These are phyloP conservation scores for Tetrax tetrax DNA, from an alignment of 2,113 vertebrate genomes.

Conservation along the genomic window DNA sequence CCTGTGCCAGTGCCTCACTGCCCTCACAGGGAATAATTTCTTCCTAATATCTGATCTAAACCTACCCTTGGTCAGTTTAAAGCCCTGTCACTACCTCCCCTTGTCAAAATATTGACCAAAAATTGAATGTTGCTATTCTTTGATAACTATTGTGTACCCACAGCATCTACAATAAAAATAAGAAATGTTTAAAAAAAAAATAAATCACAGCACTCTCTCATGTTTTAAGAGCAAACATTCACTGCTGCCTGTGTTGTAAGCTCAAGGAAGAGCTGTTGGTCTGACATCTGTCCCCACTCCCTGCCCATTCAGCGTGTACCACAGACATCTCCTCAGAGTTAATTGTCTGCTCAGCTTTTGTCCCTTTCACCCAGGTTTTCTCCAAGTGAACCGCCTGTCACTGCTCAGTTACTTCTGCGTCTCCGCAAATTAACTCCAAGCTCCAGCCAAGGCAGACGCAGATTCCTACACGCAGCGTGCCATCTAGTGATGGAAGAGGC, in stretches of 20 bases:
- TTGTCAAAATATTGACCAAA: rapidly evolving
- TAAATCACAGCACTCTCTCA: rapidly evolving
- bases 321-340: neutral
- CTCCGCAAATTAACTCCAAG: neutral
- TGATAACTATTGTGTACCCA: rapidly evolving
- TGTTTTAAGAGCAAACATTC: neutral
- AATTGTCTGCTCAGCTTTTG: neutral
- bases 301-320: neutral
- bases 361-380: neutral
- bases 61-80: too few species aligned
- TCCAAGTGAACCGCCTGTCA: neutral
- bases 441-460: neutral
- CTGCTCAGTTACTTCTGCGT: neutral
- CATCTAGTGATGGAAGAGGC: slow-evolving; percentile 63
- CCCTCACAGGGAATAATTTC: too few species aligned
- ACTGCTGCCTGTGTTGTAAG: rapidly evolving
- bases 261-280: neutral
- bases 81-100: too few species aligned
- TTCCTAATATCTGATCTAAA: too few species aligned
- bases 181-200: neutral
- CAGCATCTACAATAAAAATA: neutral
- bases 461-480: slow-evolving; percentile 52
- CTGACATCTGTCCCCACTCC: neutral
- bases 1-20: too few species aligned
- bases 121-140: neutral